These are phyloP conservation scores for Enteromius treurensis DNA, from an alignment of 2,797 vertebrate species.

Conservation along the genomic window DNA sequence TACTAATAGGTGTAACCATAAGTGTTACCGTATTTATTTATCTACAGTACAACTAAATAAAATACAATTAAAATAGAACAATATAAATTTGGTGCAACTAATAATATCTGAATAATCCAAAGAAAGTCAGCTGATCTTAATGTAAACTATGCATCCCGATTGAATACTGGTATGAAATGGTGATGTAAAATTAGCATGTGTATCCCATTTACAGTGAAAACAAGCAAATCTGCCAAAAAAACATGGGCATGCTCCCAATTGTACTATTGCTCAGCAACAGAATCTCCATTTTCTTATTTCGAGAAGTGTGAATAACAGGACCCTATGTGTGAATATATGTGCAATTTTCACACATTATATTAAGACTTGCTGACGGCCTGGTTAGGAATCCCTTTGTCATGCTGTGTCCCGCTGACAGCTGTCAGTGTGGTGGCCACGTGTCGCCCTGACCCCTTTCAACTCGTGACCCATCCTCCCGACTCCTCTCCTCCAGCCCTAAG, in stretches of 20 bases:
- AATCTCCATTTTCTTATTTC: slow-evolving; percentile 12
- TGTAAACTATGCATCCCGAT: neutral
- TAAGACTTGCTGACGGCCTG: slow-evolving; percentile 25
- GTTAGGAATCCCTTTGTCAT: slow-evolving; percentile 47
- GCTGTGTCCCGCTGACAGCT: slow-evolving; percentile 38
- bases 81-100: neutral
- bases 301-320: slow-evolving; percentile 29
- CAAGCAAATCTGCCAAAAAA: slow-evolving; percentile 21
- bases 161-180: slow-evolving; percentile 1
- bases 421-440: slow-evolving; percentile 28
- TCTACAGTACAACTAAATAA: neutral
- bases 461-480: slow-evolving; percentile 22
- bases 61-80: neutral
- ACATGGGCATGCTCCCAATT: slow-evolving; percentile 13
- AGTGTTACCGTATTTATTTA: neutral
- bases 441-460: slow-evolving; percentile 30
- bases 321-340: slow-evolving; percentile 9
- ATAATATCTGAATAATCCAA: neutral
- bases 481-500: slow-evolving; percentile 7
- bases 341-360: slow-evolving; percentile 33
- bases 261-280: slow-evolving; percentile 14
- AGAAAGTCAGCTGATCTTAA: neutral
- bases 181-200: slow-evolving; percentile 16
- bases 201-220: slow-evolving; percentile 27
- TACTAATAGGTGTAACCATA: too few relatives aligned